phyloP scores from a whole-genome alignment of 2,797 vertebrate genomes.

The Anisognathus igniventris region DNA sequence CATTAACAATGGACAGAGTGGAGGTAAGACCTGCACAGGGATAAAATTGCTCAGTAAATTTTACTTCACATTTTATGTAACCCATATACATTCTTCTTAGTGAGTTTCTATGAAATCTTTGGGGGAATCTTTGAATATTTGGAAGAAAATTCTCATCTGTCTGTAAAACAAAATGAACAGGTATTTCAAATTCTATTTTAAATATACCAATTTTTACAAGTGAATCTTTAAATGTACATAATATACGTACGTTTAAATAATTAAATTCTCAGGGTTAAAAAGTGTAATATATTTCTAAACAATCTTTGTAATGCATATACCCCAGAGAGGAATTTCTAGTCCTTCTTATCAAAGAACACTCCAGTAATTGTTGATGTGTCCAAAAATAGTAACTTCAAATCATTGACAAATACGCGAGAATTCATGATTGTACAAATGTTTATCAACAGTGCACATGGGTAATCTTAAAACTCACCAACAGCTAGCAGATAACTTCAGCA shows the following conservation, averaged over 20 bases:
- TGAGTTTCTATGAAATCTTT: not conserved
- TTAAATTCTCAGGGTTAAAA: not conserved
- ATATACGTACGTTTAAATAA: not conserved
- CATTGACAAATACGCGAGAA: not conserved
- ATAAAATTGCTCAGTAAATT: not conserved
- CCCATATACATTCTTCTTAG: not conserved
- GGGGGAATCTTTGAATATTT: not conserved
- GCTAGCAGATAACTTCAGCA: not conserved
- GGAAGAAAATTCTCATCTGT: not conserved
- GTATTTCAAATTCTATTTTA: not conserved
- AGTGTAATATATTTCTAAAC: not conserved
- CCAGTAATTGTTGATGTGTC: not conserved
- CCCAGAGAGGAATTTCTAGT: not conserved
- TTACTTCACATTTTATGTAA: not conserved
- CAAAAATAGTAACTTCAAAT: not conserved
- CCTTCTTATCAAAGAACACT: not conserved
- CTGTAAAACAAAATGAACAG: not conserved
- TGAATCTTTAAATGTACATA: not conserved
- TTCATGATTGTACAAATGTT: not conserved
- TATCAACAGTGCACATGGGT: not conserved
- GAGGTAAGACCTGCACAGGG: not conserved
- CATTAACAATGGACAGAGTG: not conserved
- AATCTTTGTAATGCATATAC: not conserved
- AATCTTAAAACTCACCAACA: not conserved
- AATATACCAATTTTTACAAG: not conserved